Conservation (phyloP, 2,113 vertebrate species). For the Fregetta grallaria region DNA sequence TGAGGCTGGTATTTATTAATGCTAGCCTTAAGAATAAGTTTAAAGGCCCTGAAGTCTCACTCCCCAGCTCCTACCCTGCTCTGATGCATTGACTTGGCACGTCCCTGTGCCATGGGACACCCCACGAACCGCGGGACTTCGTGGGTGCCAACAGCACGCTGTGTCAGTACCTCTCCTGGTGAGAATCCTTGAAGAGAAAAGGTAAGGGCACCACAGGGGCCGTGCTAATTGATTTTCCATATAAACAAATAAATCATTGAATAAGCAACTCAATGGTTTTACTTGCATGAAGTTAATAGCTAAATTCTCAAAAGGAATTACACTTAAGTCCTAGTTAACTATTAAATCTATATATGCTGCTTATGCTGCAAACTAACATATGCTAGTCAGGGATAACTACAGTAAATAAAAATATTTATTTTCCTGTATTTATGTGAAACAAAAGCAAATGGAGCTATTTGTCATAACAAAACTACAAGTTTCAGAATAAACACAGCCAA, state of each 20-base stretch:
- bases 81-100: neutral
- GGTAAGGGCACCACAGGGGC: conserved; percentile 62
- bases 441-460: neutral
- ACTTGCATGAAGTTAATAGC: conserved; percentile 54
- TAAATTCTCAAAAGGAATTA: conserved; percentile 57
- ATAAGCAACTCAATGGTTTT: conserved; percentile 62
- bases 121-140: neutral
- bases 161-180: conserved; percentile 19
- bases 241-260: conserved; percentile 73
- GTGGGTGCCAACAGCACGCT: neutral
- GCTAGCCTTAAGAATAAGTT: neutral
- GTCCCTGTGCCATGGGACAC: neutral
- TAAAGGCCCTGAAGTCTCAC: neutral
- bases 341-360: conserved; percentile 18
- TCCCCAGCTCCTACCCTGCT: neutral
- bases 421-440: neutral
- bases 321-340: conserved; percentile 50
- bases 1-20: neutral
- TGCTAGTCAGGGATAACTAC: neutral
- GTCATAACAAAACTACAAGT: neutral
- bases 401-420: neutral
- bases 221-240: conserved; percentile 70
- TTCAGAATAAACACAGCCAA: neutral
- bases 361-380: neutral
- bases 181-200: conserved; percentile 58